Evolutionary conservation across 2,888 invertebrate species (phyloP).

Genomic region (Horisme vitalbata): DNA sequence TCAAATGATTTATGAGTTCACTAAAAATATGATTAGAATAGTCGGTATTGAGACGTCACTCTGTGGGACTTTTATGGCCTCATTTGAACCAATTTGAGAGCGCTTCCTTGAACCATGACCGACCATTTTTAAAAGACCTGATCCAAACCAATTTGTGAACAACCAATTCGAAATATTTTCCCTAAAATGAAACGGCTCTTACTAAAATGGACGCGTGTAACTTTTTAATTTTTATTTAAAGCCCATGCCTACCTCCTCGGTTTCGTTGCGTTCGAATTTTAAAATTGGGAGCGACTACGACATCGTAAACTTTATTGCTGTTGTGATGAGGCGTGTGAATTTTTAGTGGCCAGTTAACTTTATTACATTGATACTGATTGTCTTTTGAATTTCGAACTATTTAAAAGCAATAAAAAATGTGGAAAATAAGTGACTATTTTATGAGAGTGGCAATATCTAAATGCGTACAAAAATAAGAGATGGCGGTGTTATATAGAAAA

Average conservation of each 20-base stretch:
- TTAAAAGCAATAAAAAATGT: slow-evolving; percentile 20
- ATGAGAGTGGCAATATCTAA: slow-evolving; percentile 34
- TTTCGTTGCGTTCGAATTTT: slow-evolving; percentile 57
- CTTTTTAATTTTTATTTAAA: slow-evolving; percentile 50
- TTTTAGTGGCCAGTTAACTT: slow-evolving; percentile 52
- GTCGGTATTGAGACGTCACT: slow-evolving; percentile 68
- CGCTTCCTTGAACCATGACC: slow-evolving; percentile 70
- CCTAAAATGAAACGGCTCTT: slow-evolving; percentile 35
- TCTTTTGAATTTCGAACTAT: slow-evolving; percentile 36
- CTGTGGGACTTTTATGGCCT: slow-evolving; percentile 71
- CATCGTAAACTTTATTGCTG: slow-evolving; percentile 67
- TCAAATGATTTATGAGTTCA: slow-evolving; percentile 62
- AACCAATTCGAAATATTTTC: slow-evolving; percentile 20
- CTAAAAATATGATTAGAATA: slow-evolving; percentile 75
- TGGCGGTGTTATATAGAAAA: slow-evolving; percentile 81
- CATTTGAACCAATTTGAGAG: slow-evolving; percentile 69
- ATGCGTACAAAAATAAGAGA: slow-evolving; percentile 64
- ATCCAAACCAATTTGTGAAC: slow-evolving; percentile 27
- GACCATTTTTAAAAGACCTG: slow-evolving; percentile 48
- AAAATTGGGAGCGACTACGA: slow-evolving; percentile 59
- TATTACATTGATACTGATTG: slow-evolving; percentile 32
- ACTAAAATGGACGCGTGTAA: slow-evolving; percentile 37
- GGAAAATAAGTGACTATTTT: slow-evolving; percentile 11
- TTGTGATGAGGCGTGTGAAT: slow-evolving; percentile 66
- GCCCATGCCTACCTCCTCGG: slow-evolving; percentile 40